Evolutionary conservation across 2,113 vertebrate species (phyloP).

Genomic region (Colaptes auratus): DNA sequence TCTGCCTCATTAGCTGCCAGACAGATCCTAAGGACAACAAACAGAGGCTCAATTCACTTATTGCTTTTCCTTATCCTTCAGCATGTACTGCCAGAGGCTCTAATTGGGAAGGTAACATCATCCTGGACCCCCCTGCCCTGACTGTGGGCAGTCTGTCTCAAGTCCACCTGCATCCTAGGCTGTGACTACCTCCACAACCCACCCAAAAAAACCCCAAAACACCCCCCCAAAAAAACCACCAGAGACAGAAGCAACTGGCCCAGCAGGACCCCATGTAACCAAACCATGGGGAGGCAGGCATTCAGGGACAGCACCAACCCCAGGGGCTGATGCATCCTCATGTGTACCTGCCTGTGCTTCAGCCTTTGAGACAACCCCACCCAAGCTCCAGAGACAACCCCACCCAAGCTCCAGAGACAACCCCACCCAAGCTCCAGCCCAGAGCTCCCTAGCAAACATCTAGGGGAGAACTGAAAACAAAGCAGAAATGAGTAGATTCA

Average conservation of each 20-base stretch:
- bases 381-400: not conserved
- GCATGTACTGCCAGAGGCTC: not conserved
- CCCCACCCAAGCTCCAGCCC: not conserved
- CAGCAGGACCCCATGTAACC: accelerated
- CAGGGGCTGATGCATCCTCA: not conserved
- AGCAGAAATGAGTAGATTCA: no score
- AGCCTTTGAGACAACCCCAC: not conserved
- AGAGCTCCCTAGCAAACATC: not conserved
- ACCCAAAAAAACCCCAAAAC: no score
- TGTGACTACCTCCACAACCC: not conserved
- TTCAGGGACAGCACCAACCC: accelerated
- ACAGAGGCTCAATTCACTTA: not conserved
- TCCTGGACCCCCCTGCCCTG: not conserved
- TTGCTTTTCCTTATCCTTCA: not conserved
- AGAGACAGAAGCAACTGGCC: not conserved
- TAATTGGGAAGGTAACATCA: not conserved
- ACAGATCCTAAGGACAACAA: not conserved
- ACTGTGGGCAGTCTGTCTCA: not conserved
- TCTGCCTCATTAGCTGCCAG: not conserved
- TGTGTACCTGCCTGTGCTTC: accelerated
- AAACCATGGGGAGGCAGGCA: accelerated
- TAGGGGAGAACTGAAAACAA: not conserved
- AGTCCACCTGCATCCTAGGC: not conserved
- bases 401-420: not conserved
- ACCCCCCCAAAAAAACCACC: not conserved